These are phyloP conservation scores for Drosophila leontia DNA, from an alignment of 1,140 invertebrate genomes.

Conservation along the genomic window DNA sequence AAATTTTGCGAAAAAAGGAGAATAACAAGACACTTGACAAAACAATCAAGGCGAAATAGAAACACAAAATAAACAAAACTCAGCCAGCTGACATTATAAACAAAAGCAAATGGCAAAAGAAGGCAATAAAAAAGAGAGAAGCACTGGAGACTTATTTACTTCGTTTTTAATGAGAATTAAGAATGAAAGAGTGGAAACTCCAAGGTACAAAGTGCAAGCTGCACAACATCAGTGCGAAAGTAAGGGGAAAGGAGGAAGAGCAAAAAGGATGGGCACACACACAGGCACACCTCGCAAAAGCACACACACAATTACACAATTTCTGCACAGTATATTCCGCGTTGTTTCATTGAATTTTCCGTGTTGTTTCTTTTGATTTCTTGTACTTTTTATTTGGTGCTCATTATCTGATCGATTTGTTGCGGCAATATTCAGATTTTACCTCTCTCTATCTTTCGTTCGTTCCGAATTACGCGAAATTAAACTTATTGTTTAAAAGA, in stretches of 20 bases:
- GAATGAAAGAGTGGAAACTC: slow-evolving; percentile 61
- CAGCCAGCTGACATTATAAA: slow-evolving; percentile 67
- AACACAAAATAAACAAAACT: slow-evolving; percentile 39
- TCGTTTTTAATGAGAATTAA: slow-evolving; percentile 52
- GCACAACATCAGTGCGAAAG: slow-evolving; percentile 64
- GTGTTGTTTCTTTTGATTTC: slow-evolving; percentile 12
- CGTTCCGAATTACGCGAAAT: slow-evolving; percentile 14
- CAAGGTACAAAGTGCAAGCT: slow-evolving; percentile 75
- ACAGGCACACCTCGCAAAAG: slow-evolving; percentile 13
- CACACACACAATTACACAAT: slow-evolving; percentile 29
- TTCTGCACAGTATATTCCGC: slow-evolving; percentile 21
- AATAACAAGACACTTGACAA: slow-evolving; percentile 38
- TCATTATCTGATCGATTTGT: slow-evolving; percentile 68
- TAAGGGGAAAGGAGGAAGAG: slow-evolving; percentile 46
- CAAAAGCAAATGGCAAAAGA: slow-evolving; percentile 33
- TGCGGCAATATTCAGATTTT: slow-evolving; percentile 19
- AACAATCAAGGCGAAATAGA: slow-evolving; percentile 40
- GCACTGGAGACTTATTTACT: slow-evolving; percentile 54
- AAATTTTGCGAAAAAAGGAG: slow-evolving; percentile 24
- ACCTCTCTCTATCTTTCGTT: neutral
- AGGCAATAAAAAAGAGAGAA: neutral
- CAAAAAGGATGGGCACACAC: slow-evolving; percentile 68
- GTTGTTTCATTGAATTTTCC: slow-evolving; percentile 19
- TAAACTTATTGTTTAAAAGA: neutral
- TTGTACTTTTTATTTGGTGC: slow-evolving; percentile 25